Conservation (phyloP, 64 coral and sea anemone genomes). For the Montipora foliosa region DNA sequence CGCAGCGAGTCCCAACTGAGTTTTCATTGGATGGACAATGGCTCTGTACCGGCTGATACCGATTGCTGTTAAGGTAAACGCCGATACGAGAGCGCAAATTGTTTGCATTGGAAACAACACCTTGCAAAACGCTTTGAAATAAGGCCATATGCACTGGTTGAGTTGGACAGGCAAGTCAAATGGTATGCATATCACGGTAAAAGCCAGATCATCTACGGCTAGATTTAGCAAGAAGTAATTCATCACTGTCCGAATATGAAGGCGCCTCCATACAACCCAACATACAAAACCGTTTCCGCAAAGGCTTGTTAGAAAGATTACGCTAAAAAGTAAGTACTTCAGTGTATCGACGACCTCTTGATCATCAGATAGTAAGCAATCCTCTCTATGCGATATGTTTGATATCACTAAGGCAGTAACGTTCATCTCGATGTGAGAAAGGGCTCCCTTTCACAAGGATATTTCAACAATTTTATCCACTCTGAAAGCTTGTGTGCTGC, state of each 20-base stretch:
- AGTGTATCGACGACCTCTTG: constrained; percentile 12
- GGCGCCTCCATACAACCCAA: constrained; percentile 77
- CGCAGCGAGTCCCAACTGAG: constrained; percentile 53
- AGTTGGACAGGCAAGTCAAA: constrained; percentile 89
- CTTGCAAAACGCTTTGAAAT: constrained; percentile 70
- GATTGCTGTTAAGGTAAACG: constrained; percentile 78
- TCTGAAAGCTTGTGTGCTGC: too few species aligned
- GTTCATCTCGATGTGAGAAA: neutral
- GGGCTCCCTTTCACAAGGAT: too few species aligned
- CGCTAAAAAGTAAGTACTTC: constrained; percentile 71
- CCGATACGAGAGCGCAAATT: constrained; percentile 74
- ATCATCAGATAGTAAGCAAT: neutral
- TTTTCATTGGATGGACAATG: constrained; percentile 78
- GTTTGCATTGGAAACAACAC: constrained; percentile 86
- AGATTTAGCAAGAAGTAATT: constrained; percentile 90
- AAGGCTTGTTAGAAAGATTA: constrained; percentile 67
- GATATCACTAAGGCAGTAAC: neutral
- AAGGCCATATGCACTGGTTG: constrained; percentile 78
- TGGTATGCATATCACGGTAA: constrained; percentile 85
- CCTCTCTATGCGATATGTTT: neutral
- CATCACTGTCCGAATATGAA: constrained; percentile 84
- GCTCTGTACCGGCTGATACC: constrained; percentile 83
- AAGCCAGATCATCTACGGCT: constrained; percentile 77
- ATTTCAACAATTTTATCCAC: too few species aligned
- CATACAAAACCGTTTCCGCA: constrained; percentile 81